Percentiles rank a stretch among this genome's conserved stretches.
These are phyloP conservation scores for Gymnogyps californianus DNA, from an alignment of 2,113 vertebrate genomes.

Conservation along the genomic window DNA sequence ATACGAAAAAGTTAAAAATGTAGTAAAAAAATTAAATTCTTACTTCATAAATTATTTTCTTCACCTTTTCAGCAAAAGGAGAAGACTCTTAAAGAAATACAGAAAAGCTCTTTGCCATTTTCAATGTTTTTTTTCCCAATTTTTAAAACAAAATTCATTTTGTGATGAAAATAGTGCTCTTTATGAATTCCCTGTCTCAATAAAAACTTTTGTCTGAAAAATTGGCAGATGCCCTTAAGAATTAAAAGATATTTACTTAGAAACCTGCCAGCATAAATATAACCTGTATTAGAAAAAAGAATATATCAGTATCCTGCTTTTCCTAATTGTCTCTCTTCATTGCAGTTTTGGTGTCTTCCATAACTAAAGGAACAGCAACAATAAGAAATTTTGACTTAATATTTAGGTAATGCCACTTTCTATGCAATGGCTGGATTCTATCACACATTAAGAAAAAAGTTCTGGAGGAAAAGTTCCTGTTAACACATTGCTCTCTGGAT, in stretches of 20 bases:
- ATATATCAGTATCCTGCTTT: not conserved
- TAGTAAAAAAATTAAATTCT: not conserved
- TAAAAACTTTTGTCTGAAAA: not conserved
- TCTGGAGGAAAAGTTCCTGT: not conserved
- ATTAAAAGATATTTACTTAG: not conserved
- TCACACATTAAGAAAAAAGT: not conserved
- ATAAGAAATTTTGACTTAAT: not conserved
- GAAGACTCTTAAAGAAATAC: not conserved
- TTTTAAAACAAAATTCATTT: not conserved
- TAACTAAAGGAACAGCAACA: not conserved
- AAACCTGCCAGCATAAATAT: not conserved
- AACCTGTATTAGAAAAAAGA: not conserved
- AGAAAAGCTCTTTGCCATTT: not conserved
- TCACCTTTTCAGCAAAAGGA: not conserved
- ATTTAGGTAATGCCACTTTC: not conserved
- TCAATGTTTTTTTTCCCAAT: rapidly evolving
- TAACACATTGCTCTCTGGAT: not conserved
- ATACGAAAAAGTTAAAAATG: not conserved
- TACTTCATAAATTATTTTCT: not conserved
- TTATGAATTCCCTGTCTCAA: not conserved
- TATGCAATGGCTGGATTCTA: not conserved
- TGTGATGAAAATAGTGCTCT: not conserved
- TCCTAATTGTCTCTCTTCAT: not conserved
- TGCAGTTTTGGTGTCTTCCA: not conserved
- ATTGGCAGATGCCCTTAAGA: not conserved